Evolutionary conservation across 2,113 vertebrate genomes (phyloP).

Genomic region (Microcebus lehilahytsara): DNA sequence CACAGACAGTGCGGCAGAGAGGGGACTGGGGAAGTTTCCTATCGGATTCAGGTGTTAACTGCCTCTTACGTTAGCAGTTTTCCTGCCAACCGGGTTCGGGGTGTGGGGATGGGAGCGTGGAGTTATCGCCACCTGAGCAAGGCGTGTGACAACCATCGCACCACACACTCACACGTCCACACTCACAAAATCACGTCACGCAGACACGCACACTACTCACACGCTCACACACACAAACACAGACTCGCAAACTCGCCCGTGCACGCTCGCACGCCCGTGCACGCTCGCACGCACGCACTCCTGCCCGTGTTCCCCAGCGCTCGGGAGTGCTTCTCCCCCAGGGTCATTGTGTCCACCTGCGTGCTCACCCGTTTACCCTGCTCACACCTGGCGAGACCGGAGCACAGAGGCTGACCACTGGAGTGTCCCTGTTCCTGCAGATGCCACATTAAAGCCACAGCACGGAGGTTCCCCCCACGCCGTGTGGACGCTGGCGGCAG

Average conservation of each 20-base stretch:
- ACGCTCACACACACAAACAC: neutral
- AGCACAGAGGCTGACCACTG: neutral
- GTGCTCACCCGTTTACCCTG: conserved; percentile 81
- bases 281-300: too few relatives aligned
- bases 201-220: neutral
- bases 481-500: conserved; percentile 42
- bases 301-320: conserved; percentile 79
- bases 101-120: neutral
- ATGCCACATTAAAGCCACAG: conserved; percentile 74
- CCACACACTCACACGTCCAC: neutral
- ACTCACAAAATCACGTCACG: neutral
- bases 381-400: conserved; percentile 76
- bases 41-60: conserved; percentile 1
- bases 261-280: neutral
- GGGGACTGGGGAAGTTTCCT: neutral
- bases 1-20: neutral
- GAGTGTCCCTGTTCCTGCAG: conserved; percentile 75
- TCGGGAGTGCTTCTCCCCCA: conserved; percentile 75
- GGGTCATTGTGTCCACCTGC: conserved; percentile 74
- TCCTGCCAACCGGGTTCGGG: neutral
- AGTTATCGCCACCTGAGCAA: conserved; percentile 21
- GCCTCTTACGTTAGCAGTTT: conserved; percentile 12
- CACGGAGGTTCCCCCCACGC: conserved; percentile 72
- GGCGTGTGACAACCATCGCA: conserved; percentile 8
- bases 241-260: neutral